Evolutionary conservation across 2,797 vertebrate species (phyloP).

Genomic region (Hozukius guyotensis): DNA sequence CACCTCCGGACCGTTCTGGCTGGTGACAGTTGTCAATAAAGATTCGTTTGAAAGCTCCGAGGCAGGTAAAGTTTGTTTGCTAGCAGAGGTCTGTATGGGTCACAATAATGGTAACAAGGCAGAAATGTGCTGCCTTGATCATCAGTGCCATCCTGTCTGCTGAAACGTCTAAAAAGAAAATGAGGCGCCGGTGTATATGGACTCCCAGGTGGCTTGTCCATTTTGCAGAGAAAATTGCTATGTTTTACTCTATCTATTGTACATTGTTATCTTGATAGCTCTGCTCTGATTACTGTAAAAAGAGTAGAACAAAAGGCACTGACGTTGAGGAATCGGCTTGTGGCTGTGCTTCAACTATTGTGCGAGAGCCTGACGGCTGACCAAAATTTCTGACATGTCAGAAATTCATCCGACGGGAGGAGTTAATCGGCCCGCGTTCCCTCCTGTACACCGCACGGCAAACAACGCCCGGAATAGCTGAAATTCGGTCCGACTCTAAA

Average conservation of each 20-base stretch:
- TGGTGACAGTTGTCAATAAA: neutral
- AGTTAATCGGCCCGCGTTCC: too few relatives aligned
- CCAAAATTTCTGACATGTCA: too few relatives aligned
- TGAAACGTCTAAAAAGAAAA: too few relatives aligned
- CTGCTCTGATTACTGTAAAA: neutral
- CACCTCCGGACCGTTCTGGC: neutral
- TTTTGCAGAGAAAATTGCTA: neutral
- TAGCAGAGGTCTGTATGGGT: neutral
- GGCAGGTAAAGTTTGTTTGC: neutral
- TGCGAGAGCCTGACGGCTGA: neutral
- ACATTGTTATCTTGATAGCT: neutral
- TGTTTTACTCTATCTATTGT: neutral
- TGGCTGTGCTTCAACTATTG: neutral
- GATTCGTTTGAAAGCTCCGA: neutral
- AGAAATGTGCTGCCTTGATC: neutral
- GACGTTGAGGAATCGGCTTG: neutral
- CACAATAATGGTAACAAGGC: neutral
- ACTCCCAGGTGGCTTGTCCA: neutral
- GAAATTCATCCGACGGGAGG: too few relatives aligned
- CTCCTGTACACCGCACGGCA: too few relatives aligned
- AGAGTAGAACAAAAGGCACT: neutral
- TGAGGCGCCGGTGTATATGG: fast-evolving
- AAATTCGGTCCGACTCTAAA: too few relatives aligned
- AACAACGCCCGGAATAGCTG: too few relatives aligned
- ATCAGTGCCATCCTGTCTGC: neutral